A percentile compares a stretch with the other conserved stretches of the same genome.
Evolutionary conservation across 1,140 invertebrate genomes (phyloP).

Genomic region (Thalassaphorura encarpata): DNA sequence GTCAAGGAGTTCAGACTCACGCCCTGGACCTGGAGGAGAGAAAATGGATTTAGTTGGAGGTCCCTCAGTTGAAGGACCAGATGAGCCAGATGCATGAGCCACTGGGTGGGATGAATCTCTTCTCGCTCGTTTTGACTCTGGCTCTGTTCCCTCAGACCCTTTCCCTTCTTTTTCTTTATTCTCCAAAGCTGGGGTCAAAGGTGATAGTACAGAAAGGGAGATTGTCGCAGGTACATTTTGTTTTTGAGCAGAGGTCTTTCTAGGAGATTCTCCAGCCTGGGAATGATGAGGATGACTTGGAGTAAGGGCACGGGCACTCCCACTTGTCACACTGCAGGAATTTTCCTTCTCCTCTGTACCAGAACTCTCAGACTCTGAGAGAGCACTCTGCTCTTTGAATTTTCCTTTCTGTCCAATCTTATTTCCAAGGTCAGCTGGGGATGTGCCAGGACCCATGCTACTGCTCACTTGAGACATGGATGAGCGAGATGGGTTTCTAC

Average conservation of each 20-base stretch:
- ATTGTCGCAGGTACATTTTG: no score
- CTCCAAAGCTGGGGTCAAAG: slow-evolving; percentile 21
- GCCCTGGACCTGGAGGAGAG: slow-evolving; percentile 18
- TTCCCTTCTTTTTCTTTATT: slow-evolving; percentile 25
- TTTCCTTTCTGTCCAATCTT: background rate
- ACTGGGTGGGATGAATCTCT: slow-evolving; percentile 49
- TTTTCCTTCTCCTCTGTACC: slow-evolving; percentile 31
- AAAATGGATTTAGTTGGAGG: slow-evolving; percentile 25
- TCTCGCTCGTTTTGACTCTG: slow-evolving; percentile 27
- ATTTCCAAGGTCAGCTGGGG: background rate
- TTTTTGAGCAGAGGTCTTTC: no score
- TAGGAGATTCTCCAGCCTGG: no score
- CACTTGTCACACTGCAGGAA: slow-evolving; percentile 1
- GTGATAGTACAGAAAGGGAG: slow-evolving; percentile 17
- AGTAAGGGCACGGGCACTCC: no score
- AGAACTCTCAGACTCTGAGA: slow-evolving; percentile 23
- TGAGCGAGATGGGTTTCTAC: background rate
- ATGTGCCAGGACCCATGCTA: no score
- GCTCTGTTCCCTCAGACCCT: slow-evolving; percentile 21
- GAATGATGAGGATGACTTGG: no score
- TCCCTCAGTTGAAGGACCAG: background rate
- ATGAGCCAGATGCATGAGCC: slow-evolving; percentile 55
- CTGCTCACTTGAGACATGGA: slow-evolving; percentile 3
- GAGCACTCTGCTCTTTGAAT: slow-evolving; percentile 15
- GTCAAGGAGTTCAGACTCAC: slow-evolving; percentile 27